Conservation (phyloP, 2,113 vertebrate species). For the Dicrurus megarhynchus region DNA sequence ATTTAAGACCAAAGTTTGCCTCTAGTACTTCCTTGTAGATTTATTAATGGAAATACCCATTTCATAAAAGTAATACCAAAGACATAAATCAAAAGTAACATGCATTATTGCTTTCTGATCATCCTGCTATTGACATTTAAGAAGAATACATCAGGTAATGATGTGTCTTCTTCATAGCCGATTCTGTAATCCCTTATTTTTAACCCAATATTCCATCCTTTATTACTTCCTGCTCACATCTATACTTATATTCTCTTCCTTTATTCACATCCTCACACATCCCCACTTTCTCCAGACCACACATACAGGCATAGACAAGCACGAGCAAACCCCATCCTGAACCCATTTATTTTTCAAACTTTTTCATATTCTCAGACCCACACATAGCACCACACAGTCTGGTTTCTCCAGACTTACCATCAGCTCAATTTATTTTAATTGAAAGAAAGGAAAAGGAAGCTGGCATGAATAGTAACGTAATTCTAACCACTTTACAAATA, state of each 20-base stretch:
- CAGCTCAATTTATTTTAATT: not conserved
- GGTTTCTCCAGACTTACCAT: not conserved
- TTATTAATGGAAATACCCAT: not conserved
- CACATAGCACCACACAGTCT: not conserved
- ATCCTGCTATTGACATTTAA: not conserved
- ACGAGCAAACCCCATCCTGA: not conserved
- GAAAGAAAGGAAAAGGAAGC: not conserved
- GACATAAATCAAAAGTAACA: not conserved
- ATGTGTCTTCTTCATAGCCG: not conserved
- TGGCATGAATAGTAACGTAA: not conserved
- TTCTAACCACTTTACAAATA: not conserved
- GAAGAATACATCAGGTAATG: fast-evolving
- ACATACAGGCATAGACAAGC: not conserved
- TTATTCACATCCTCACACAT: not conserved
- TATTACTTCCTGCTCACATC: not conserved
- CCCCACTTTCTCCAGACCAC: not conserved
- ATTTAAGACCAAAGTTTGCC: not conserved
- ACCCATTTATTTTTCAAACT: not conserved
- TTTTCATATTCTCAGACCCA: not conserved
- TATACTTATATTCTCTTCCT: not conserved
- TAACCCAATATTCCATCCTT: not conserved
- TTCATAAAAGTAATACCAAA: not conserved
- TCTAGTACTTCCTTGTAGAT: not conserved
- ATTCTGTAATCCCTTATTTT: not conserved
- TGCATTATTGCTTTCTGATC: not conserved